Percentiles rank a stretch among this genome's conserved stretches.
Conservation (phyloP, 2,113 vertebrate genomes). For the Tachycineta bicolor region DNA sequence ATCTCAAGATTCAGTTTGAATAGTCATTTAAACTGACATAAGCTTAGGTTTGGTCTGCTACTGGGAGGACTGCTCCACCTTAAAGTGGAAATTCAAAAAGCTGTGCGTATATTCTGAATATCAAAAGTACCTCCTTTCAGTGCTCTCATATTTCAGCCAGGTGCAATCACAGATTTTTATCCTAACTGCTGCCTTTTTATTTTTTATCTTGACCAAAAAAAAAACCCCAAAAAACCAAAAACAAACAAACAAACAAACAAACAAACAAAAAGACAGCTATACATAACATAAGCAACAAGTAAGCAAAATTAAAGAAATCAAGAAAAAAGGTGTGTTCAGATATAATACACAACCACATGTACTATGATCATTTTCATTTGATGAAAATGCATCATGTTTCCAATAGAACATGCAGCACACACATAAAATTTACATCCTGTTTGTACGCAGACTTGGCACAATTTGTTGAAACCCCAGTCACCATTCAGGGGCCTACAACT, state of each 20-base stretch:
- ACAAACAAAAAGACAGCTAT: background rate
- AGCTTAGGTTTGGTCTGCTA: background rate
- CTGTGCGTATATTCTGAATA: background rate
- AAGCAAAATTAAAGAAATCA: conserved; percentile 9
- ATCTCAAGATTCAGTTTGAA: background rate
- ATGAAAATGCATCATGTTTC: conserved; percentile 26
- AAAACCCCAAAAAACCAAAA: background rate
- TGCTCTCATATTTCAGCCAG: background rate
- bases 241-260: background rate
- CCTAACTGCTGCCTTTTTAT: background rate
- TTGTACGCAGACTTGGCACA: conserved; percentile 11
- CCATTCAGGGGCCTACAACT: background rate
- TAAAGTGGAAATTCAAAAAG: conserved; percentile 34
- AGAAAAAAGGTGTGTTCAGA: background rate
- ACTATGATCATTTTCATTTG: conserved; percentile 28
- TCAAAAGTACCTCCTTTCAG: background rate
- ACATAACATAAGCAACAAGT: background rate
- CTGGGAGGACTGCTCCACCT: conserved; percentile 2
- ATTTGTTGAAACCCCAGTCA: background rate
- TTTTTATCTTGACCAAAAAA: background rate
- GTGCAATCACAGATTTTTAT: background rate
- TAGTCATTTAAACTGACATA: conserved; percentile 26
- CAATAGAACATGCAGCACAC: conserved; percentile 43
- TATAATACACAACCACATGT: background rate
- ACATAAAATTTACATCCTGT: conserved; percentile 17